phyloP scores from a whole-genome alignment of 2,797 vertebrate genomes.

The Poecilia wingei region DNA sequence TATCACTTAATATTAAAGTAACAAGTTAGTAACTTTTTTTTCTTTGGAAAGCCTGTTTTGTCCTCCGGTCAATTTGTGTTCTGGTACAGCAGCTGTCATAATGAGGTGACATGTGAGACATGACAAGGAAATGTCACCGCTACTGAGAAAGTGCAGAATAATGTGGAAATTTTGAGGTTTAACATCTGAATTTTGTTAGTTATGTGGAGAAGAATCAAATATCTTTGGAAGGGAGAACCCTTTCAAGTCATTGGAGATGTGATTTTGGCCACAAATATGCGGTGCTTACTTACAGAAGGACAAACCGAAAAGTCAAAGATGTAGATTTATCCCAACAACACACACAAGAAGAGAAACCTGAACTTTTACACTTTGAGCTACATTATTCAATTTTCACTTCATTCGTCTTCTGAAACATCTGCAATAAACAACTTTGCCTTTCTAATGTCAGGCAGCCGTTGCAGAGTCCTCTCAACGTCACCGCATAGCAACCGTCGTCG shows the following conservation, averaged over 20 bases:
- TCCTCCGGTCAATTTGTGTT: constrained; percentile 28
- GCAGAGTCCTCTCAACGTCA: constrained; percentile 11
- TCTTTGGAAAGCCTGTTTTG: constrained; percentile 14
- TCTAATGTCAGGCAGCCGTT: constrained; percentile 3
- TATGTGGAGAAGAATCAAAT: constrained; percentile 14
- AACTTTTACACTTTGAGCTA: neutral
- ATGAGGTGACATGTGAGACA: constrained; percentile 33
- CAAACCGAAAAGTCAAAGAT: neutral
- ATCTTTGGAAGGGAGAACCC: constrained; percentile 27
- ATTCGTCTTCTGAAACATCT: constrained; percentile 2
- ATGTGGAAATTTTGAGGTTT: constrained; percentile 42
- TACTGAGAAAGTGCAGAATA: constrained; percentile 35
- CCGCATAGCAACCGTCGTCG: constrained; percentile 26
- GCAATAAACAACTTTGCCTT: neutral
- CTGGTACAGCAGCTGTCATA: constrained; percentile 8
- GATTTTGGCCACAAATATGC: neutral
- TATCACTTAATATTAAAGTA: constrained; percentile 26
- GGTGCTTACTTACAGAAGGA: neutral
- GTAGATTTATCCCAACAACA: neutral
- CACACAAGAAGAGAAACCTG: constrained; percentile 1
- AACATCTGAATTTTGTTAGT: constrained; percentile 20
- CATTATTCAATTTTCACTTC: neutral
- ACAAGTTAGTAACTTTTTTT: constrained; percentile 8
- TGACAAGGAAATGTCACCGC: constrained; percentile 25
- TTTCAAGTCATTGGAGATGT: constrained; percentile 28